phyloP scores from a whole-genome alignment of 2,797 vertebrate species.

The Trematomus bernacchii region DNA sequence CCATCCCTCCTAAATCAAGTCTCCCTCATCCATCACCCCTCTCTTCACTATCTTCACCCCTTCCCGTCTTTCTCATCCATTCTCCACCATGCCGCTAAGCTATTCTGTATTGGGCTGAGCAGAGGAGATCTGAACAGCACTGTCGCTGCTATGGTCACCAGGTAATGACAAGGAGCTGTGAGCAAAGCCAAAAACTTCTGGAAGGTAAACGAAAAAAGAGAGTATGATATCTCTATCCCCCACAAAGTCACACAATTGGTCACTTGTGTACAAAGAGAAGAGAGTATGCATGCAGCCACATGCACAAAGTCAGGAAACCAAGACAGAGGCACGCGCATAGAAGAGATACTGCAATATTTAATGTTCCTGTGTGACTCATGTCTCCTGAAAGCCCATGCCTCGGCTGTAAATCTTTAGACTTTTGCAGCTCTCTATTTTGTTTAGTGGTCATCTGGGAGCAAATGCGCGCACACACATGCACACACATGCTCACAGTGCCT shows the following conservation, averaged over 20 bases:
- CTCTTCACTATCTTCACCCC: conserved; percentile 33
- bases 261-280: conserved; percentile 11
- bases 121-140: conserved; percentile 28
- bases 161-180: conserved; percentile 46
- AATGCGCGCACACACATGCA: conserved; percentile 14
- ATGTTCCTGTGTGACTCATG: conserved; percentile 57
- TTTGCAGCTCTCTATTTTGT: conserved; percentile 55
- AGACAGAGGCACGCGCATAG: conserved; percentile 39
- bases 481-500: conserved; percentile 24
- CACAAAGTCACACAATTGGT: conserved; percentile 15
- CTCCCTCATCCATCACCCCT: conserved; percentile 58
- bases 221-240: conserved; percentile 38
- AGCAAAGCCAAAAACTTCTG: conserved; percentile 39
- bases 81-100: conserved; percentile 11
- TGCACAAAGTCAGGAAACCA: conserved; percentile 41
- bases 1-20: conserved; percentile 61
- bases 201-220: conserved; percentile 24
- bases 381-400: conserved; percentile 50
- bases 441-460: conserved; percentile 61
- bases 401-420: conserved; percentile 61
- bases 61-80: conserved; percentile 43
- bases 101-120: conserved; percentile 19
- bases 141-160: conserved; percentile 26
- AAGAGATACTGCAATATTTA: conserved; percentile 65
- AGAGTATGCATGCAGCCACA: conserved; percentile 7